Evolutionary conservation across 2,888 invertebrate species (phyloP), one percentile per base, ranked within the genome.

Genomic region (Sycophila texana): DNA sequence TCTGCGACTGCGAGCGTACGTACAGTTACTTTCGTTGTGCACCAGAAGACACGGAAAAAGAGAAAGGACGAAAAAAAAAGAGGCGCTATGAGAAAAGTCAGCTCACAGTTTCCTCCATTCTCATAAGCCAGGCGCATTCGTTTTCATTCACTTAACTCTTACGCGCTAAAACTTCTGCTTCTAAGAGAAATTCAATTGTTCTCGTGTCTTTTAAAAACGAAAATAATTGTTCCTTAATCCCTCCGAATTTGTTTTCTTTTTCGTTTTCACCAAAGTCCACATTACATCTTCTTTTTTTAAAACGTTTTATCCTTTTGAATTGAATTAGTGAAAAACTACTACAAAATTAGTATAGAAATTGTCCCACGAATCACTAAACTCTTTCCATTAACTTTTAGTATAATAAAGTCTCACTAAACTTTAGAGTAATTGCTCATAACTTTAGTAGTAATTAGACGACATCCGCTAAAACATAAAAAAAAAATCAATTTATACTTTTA

Each of bases 141-240:
- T 61, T 74, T 74, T 79, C 61, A 74, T 73, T 70, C 30, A 22
- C 30, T 49, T 60, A 5, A 49, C 58, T 65, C 71, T 72, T 77
- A 20, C 22, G 18, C 53, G 67, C 20, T n/a, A 5, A 14, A 22
- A 20, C 20, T 55, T 55, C 18, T 73, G 47, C 12, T 72, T 72
- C 49, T n/a, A 51, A n/a, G 51, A 61, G 26, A 13, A 65, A 55
- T 26, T 16, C 16, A 63, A 65, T n/a, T 20, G 51, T 53, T 26
- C 67, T 12, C 7, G 16, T n/a, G 13, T 18, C 39, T 65, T n/a
- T 16, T n/a, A 60, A 60, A 14, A 60, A 60, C n/a, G 3, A n/a
- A n/a, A 53, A 53, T 14, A 53, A 53, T 53, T 51, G 14, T 53
- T 53, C 2, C n/a, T 53, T 53, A 53, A 53, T n/a, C 5, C n/a